These are phyloP conservation scores for Enteromius unitaeniatus DNA, from an alignment of 2,797 vertebrate genomes.

Conservation along the genomic window DNA sequence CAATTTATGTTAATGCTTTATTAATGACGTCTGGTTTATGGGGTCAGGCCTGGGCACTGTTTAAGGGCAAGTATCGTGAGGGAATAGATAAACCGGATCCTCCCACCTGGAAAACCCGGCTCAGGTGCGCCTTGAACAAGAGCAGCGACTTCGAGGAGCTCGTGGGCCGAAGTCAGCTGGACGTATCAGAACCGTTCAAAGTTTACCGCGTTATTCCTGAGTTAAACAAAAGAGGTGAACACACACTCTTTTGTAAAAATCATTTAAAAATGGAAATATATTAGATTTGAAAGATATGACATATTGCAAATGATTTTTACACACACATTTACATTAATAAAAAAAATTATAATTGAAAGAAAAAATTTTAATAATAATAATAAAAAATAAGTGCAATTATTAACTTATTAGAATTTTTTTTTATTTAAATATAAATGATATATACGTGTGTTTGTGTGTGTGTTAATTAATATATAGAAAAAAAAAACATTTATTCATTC, in stretches of 20 bases:
- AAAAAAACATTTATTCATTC: not conserved
- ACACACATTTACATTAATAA: not conserved
- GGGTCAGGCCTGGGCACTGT: constrained; percentile 92
- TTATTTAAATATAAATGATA: too few species aligned
- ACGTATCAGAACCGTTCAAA: constrained; percentile 97
- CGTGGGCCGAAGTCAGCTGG: constrained; percentile 93
- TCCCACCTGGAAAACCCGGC: constrained; percentile 96
- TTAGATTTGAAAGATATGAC: not conserved
- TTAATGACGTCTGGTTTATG: too few species aligned
- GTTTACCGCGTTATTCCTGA: constrained; percentile 95
- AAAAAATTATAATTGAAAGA: not conserved
- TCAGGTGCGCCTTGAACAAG: constrained; percentile 95
- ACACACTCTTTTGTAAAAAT: not conserved
- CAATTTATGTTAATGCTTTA: not conserved
- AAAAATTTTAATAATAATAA: too few species aligned
- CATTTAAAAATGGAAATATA: not conserved
- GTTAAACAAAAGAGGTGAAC: constrained; percentile 92
- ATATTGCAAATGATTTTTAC: not conserved
- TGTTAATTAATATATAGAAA: not conserved
- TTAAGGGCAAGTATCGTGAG: constrained; percentile 96
- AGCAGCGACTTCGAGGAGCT: constrained; percentile 97
- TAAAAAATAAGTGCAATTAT: too few species aligned
- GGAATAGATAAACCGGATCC: constrained; percentile 96
- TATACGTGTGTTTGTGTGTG: too few species aligned
- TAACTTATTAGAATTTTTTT: too few species aligned